These are phyloP conservation scores for Propithecus perrieri DNA, from an alignment of 2,797 vertebrate genomes.

Conservation along the genomic window DNA sequence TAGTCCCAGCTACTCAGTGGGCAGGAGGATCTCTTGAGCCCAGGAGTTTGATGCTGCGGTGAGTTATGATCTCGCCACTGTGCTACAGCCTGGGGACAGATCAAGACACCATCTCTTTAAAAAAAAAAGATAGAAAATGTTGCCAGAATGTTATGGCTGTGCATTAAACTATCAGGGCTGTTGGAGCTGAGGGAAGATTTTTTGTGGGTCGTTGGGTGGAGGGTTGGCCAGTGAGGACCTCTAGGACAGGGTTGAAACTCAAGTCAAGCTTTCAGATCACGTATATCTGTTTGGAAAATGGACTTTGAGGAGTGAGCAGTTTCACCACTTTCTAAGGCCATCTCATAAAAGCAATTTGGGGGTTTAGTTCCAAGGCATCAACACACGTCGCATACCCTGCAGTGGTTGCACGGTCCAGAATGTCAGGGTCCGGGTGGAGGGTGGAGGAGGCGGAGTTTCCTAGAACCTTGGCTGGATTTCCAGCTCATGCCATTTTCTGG, in stretches of 20 bases:
- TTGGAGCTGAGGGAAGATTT: not conserved
- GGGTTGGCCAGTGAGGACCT: not conserved
- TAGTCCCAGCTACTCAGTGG: not conserved
- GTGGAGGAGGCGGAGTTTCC: not conserved
- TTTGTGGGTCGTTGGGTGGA: not conserved
- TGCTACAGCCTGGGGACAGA: not conserved
- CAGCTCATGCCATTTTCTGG: not conserved
- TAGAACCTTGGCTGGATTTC: constrained; percentile 37
- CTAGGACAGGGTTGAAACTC: not conserved
- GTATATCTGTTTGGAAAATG: not conserved
- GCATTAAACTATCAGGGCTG: not conserved
- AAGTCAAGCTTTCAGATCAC: not conserved
- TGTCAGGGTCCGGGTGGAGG: not conserved
- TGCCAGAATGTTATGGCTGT: not conserved
- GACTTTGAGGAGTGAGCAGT: not conserved
- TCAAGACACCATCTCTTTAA: not conserved
- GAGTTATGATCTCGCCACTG: not conserved
- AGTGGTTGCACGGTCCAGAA: not conserved
- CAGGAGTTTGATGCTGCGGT: not conserved
- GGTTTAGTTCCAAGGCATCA: not conserved
- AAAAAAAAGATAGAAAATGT: not conserved
- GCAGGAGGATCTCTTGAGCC: not conserved
- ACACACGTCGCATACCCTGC: not conserved
- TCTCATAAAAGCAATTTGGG: not conserved
- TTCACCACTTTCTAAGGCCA: not conserved